Conservation (phyloP, 1,140 invertebrate genomes). For the Hestina assimilis region DNA sequence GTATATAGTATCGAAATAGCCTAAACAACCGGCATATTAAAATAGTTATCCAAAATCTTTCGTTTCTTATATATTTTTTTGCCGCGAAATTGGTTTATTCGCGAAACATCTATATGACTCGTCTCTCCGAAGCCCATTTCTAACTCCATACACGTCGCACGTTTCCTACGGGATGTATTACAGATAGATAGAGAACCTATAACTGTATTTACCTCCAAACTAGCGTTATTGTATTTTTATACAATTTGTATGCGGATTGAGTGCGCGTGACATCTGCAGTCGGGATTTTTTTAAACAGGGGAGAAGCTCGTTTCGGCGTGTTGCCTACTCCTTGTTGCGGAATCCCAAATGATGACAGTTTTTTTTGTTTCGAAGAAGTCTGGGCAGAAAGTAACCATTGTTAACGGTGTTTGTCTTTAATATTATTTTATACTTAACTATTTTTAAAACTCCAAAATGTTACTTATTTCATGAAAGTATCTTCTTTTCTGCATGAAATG, state of each 20-base stretch:
- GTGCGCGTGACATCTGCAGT: slow-evolving; percentile 60
- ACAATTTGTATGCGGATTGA: slow-evolving; percentile 62
- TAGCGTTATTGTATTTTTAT: slow-evolving; percentile 60
- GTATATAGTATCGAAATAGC: no score
- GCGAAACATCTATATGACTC: slow-evolving; percentile 42
- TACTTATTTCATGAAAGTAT: no score
- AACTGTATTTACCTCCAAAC: slow-evolving; percentile 56
- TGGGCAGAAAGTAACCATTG: no score
- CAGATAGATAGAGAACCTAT: slow-evolving; percentile 49
- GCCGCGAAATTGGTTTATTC: slow-evolving; percentile 38
- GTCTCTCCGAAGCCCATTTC: slow-evolving; percentile 38
- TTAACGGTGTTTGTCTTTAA: background rate
- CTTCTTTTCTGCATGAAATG: no score
- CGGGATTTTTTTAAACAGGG: slow-evolving; percentile 61
- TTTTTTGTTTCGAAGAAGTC: background rate
- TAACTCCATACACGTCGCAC: slow-evolving; percentile 53
- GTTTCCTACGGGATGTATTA: slow-evolving; percentile 62
- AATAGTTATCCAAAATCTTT: background rate
- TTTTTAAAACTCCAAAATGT: no score
- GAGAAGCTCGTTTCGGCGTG: slow-evolving; percentile 35
- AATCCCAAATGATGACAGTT: slow-evolving; percentile 12
- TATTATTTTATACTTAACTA: no score
- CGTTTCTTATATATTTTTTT: slow-evolving; percentile 1
- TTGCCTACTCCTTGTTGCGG: slow-evolving; percentile 18
- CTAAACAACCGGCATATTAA: background rate